Evolutionary conservation across 1,140 invertebrate species (phyloP), one percentile per base, ranked within the genome.

Genomic region (Cyclina sinensis): DNA sequence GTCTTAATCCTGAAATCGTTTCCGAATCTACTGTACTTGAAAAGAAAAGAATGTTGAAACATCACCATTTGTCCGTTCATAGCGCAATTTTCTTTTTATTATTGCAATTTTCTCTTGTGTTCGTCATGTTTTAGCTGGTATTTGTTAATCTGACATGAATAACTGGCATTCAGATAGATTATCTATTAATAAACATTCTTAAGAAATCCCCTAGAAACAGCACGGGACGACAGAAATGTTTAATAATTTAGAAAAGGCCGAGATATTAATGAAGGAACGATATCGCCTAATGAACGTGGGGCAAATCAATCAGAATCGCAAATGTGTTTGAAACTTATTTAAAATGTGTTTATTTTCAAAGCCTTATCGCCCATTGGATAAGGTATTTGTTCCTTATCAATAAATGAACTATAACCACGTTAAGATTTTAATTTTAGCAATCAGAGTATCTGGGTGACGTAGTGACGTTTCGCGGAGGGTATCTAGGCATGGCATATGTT

Each of bases 331-430:
- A 65, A 78, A 87, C 70, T 70, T 70, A 87, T 87, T 87, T 87
- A 87, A 87, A 87, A 87, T 87, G 85, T 87, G 85, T 87, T 87
- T 87, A 87, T 87, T 87, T 87, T 80, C 74, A 87, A 87, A 62
- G 85, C 39, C 57, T 70, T 87, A 87, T 87, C 85, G 59, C 16
- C 7, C 12, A n/a, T 0, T 39, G 14, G 85, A 87, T 80, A 87
- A 24, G 27, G 21, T 54, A 35, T 16, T 87, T 80, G 85, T 87
- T 35, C 62, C 74, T 87, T 87, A 87, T 87, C 85, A 39, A 0
- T 54, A 62, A 80, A 68, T 78, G 30, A 51, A 79, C 54, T 79
- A 87, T 51, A 87, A 80, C 85, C 54, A 80, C 70, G 85, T 80
- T 68, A 70, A 54, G 54, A 51, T 35, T 79, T 87, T 87, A 80